Conservation (phyloP, 2,888 invertebrate genomes). For the Dyspetes luteomarginatus region DNA sequence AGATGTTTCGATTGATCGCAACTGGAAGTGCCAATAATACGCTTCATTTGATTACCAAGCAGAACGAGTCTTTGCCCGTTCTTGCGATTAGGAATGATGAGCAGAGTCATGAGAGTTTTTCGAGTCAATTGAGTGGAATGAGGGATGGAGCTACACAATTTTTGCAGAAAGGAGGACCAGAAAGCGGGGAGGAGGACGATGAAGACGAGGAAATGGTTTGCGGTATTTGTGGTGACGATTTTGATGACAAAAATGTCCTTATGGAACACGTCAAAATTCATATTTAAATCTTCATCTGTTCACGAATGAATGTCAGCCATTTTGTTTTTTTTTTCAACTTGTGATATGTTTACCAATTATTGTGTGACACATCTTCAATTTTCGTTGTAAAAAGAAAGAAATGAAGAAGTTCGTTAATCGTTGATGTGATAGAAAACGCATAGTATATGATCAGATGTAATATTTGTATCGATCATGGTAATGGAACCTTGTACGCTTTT, state of each 20-base stretch:
- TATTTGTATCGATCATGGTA: conserved; percentile 21
- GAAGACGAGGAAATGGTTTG: conserved; percentile 78
- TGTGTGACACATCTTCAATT: not conserved
- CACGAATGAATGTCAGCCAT: conserved; percentile 18
- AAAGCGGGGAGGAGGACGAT: conserved; percentile 66
- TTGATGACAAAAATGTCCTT: conserved; percentile 79
- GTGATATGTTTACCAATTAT: conserved; percentile 66
- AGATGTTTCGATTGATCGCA: conserved; percentile 66
- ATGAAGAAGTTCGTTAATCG: conserved; percentile 24
- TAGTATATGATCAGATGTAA: conserved; percentile 57
- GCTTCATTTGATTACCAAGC: conserved; percentile 78
- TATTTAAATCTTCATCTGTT: conserved; percentile 74
- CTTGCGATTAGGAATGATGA: conserved; percentile 76
- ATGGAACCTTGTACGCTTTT: conserved; percentile 38
- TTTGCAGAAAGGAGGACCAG: conserved; percentile 64
- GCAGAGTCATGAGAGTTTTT: conserved; percentile 75
- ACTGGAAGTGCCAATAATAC: conserved; percentile 72
- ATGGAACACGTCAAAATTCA: conserved; percentile 82
- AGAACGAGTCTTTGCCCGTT: conserved; percentile 77
- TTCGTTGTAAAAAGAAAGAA: not conserved
- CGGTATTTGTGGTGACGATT: conserved; percentile 82
- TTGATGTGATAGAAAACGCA: conserved; percentile 64
- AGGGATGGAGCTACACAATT: conserved; percentile 72
- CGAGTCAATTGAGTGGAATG: conserved; percentile 75
- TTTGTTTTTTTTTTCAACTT: conserved; percentile 62